Percentiles rank a stretch among this genome's conserved stretches.
These are phyloP conservation scores for Cirrhinus mrigala DNA, from an alignment of 2,797 vertebrate species.

Conservation along the genomic window DNA sequence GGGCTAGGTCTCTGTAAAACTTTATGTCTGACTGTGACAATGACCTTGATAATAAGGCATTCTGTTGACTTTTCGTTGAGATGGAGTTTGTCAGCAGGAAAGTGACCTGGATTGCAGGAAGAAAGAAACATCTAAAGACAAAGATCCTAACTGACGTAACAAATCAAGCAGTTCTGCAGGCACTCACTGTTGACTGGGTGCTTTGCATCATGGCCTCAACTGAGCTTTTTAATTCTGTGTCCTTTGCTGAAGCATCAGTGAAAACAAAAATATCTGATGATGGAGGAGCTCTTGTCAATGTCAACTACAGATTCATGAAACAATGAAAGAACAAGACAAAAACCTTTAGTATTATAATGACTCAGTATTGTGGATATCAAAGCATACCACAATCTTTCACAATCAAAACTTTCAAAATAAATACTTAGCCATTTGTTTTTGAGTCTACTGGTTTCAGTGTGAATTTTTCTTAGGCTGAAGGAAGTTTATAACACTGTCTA, in stretches of 20 bases:
- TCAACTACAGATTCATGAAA: conserved; percentile 65
- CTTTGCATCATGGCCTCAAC: conserved; percentile 72
- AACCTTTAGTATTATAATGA: neutral
- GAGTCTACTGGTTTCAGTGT: neutral
- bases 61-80: conserved; percentile 35
- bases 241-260: conserved; percentile 78
- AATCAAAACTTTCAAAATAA: neutral
- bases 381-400: neutral
- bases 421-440: neutral
- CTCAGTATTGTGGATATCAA: neutral
- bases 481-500: neutral
- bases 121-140: neutral
- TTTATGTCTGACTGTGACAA: conserved; percentile 35
- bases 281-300: conserved; percentile 71
- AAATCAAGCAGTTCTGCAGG: neutral
- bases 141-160: neutral
- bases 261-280: conserved; percentile 78
- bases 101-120: conserved; percentile 65
- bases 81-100: conserved; percentile 70
- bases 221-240: conserved; percentile 63
- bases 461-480: neutral
- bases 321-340: neutral
- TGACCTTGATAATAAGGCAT: neutral
- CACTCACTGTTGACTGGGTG: conserved; percentile 70
- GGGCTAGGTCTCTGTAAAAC: conserved; percentile 73